Conservation (phyloP, 2,113 vertebrate genomes). For the Hydrolagus affinis region DNA sequence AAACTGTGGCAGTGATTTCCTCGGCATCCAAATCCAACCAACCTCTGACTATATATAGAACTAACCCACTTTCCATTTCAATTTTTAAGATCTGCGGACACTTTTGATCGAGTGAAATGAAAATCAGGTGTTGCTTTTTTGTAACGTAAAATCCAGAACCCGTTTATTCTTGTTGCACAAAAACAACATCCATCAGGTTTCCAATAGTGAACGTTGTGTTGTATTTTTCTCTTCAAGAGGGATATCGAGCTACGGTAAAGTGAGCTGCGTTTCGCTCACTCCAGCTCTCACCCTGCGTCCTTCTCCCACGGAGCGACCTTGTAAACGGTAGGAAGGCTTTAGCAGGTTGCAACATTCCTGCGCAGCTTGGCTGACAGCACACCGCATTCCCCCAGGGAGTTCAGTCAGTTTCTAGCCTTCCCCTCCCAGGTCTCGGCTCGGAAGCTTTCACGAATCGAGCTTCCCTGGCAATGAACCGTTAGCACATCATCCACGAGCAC, state of each 20-base stretch:
- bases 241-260: neutral
- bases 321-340: neutral
- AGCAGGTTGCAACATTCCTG: neutral
- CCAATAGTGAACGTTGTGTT: neutral
- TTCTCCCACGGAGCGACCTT: too few species aligned
- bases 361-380: neutral
- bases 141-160: too few species aligned
- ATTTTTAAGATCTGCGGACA: neutral
- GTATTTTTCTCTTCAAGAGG: neutral
- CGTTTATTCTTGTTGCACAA: too few species aligned
- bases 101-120: neutral
- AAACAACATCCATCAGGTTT: too few species aligned
- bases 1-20: neutral
- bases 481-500: too few species aligned
- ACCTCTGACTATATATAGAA: constrained; percentile 7
- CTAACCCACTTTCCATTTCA: neutral
- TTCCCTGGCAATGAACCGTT: too few species aligned
- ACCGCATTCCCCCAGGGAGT: too few species aligned
- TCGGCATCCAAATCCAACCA: neutral
- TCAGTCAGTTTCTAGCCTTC: too few species aligned
- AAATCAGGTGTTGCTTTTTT: too few species aligned
- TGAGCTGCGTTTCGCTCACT: neutral
- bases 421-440: too few species aligned
- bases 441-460: neutral
- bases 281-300: too few species aligned